A percentile compares a stretch with the other conserved stretches of the same genome.
Conservation (phyloP, 2,797 vertebrate species). For the Myotis pilosus region DNA sequence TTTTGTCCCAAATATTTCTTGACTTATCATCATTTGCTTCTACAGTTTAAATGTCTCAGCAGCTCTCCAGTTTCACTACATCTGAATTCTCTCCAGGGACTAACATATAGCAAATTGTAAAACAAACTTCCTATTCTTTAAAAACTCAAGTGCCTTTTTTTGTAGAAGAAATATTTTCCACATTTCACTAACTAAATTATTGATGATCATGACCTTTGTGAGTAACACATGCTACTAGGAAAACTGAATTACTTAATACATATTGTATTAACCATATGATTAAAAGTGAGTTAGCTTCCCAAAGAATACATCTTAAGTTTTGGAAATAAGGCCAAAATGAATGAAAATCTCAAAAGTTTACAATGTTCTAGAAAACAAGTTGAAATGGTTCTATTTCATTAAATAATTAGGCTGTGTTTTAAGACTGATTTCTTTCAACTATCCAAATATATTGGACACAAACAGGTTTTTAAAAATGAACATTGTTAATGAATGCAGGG, state of each 20-base stretch:
- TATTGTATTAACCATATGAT: slow-evolving; percentile 49
- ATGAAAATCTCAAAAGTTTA: not conserved
- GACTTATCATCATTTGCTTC: not conserved
- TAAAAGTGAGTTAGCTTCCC: slow-evolving; percentile 28
- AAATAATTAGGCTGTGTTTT: not conserved
- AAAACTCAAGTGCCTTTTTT: not conserved
- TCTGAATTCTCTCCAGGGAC: not conserved
- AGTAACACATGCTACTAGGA: not conserved
- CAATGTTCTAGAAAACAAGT: not conserved
- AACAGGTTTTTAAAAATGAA: not conserved
- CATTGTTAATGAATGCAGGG: not conserved
- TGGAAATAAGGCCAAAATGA: not conserved
- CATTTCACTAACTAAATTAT: slow-evolving; percentile 40
- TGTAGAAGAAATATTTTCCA: not conserved
- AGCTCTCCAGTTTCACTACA: not conserved
- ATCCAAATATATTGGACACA: not conserved
- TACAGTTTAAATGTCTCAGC: not conserved
- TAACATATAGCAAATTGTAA: not conserved
- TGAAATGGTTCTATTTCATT: not conserved
- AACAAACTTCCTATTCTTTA: not conserved
- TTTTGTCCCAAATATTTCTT: not conserved
- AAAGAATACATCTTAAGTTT: not conserved
- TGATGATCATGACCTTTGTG: slow-evolving; percentile 1
- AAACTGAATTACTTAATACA: slow-evolving; percentile 43
- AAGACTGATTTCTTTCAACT: not conserved